phyloP scores from a whole-genome alignment of 1,140 invertebrate species.

The Eriocheir sinensis region DNA sequence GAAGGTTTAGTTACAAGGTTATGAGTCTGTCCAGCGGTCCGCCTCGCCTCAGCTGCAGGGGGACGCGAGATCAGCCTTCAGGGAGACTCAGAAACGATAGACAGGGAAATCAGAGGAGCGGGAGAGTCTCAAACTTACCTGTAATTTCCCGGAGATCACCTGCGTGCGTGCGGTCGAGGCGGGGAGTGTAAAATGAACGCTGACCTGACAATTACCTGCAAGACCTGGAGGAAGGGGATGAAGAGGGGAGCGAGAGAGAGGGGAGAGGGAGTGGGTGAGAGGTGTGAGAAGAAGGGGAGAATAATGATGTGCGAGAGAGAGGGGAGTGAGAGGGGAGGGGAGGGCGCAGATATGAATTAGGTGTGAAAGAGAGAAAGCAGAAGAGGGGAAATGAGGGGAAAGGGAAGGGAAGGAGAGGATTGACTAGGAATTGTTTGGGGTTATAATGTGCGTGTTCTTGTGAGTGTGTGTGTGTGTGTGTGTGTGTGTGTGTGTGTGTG shows the following conservation, averaged over 20 bases:
- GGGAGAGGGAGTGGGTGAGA: conserved; percentile 26
- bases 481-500: conserved; percentile 31
- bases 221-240: neutral
- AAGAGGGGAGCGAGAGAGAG: conserved; percentile 39
- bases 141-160: neutral
- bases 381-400: conserved; percentile 33
- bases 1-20: too few species aligned
- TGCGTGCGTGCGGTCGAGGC: neutral
- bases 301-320: conserved; percentile 39
- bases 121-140: neutral
- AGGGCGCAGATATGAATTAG: conserved; percentile 48
- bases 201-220: conserved; percentile 17
- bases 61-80: neutral
- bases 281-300: conserved; percentile 34
- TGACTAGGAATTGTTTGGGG: conserved; percentile 3
- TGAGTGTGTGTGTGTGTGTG: neutral
- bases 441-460: conserved; percentile 34
- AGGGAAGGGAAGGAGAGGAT: conserved; percentile 29
- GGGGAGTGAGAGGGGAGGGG: conserved; percentile 26
- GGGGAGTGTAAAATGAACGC: conserved; percentile 15
- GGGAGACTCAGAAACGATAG: neutral
- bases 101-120: neutral
- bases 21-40: too few species aligned
- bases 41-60: too few species aligned
- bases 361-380: conserved; percentile 41